Percentiles rank a stretch among this genome's conserved stretches.
These are phyloP conservation scores for Idaea straminata DNA, from an alignment of 2,888 invertebrate genomes.

Conservation along the genomic window DNA sequence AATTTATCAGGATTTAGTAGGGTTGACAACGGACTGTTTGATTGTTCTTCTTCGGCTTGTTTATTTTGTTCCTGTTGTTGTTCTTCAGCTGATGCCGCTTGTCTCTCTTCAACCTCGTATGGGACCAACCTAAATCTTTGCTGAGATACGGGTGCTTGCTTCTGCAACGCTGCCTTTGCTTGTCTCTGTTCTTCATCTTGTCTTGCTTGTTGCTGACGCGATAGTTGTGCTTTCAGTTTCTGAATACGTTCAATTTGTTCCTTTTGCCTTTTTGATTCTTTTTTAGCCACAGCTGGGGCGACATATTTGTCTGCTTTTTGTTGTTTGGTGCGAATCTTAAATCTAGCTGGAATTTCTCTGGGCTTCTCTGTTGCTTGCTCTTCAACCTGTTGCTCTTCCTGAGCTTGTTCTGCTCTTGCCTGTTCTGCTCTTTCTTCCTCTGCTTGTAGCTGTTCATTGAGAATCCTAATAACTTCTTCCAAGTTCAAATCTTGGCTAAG, in stretches of 20 bases:
- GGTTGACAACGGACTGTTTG: constrained; percentile 26
- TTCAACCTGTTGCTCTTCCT: constrained; percentile 11
- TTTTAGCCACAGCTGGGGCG: constrained; percentile 28
- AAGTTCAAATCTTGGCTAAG: constrained; percentile 8
- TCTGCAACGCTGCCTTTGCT: constrained; percentile 11
- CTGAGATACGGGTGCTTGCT: constrained; percentile 11
- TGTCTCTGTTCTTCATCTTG: constrained; percentile 11
- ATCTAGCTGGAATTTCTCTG: constrained; percentile 26
- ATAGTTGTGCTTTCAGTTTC: constrained; percentile 21
- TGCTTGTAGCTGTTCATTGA: constrained; percentile 16
- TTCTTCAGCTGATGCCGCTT: constrained; percentile 18
- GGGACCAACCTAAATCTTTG: constrained; percentile 23
- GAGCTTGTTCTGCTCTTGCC: constrained; percentile 20
- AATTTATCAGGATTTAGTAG: constrained; percentile 31
- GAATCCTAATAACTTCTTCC: constrained; percentile 11
- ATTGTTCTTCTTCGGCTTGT: constrained; percentile 21
- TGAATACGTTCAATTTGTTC: constrained; percentile 31
- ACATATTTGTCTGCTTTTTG: constrained; percentile 23
- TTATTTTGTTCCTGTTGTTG: constrained; percentile 12
- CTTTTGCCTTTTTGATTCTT: constrained; percentile 25
- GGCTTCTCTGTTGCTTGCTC: constrained; percentile 7
- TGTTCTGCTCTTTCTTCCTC: constrained; percentile 22
- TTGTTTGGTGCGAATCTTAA: constrained; percentile 18
- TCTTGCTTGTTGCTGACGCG: constrained; percentile 17
- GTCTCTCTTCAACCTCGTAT: constrained; percentile 22